Percentiles rank a stretch among this genome's conserved stretches.
Evolutionary conservation across 2,888 invertebrate species (phyloP).

Genomic region (Molanna angustata): DNA sequence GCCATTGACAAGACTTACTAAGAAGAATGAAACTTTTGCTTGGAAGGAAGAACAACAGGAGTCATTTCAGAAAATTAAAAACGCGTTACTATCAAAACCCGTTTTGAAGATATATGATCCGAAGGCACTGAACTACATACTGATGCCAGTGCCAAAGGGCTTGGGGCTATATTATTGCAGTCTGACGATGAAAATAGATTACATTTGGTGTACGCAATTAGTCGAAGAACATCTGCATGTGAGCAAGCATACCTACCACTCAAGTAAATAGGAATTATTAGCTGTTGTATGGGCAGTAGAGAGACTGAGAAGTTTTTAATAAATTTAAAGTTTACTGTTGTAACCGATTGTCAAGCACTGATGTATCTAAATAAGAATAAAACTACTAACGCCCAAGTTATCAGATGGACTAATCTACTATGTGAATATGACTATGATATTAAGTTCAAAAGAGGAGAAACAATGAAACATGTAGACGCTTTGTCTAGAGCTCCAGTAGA

Average conservation of each 20-base stretch:
- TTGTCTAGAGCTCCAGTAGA: not conserved
- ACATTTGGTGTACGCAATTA: not conserved
- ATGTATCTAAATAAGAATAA: not conserved
- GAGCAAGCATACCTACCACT: constrained; percentile 31
- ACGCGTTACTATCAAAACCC: not conserved
- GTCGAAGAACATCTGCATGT: not conserved
- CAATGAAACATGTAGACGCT: not conserved
- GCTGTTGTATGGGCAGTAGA: not conserved
- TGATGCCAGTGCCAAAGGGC: not conserved
- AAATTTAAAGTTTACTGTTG: constrained; percentile 34
- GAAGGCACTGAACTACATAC: constrained; percentile 3
- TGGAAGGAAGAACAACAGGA: not conserved
- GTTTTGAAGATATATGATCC: constrained; percentile 1
- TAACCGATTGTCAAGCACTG: constrained; percentile 8
- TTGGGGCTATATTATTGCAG: not conserved
- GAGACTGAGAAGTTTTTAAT: not conserved
- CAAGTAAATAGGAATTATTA: not conserved
- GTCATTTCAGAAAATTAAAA: not conserved
- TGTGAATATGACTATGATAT: not conserved
- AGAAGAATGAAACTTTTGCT: not conserved
- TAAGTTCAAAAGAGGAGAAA: not conserved
- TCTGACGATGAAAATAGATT: not conserved
- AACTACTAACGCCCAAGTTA: not conserved
- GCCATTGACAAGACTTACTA: not conserved
- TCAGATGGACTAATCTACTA: not conserved